Evolutionary conservation across 2,113 vertebrate genomes (phyloP).

Genomic region (Gadus chalcogrammus): DNA sequence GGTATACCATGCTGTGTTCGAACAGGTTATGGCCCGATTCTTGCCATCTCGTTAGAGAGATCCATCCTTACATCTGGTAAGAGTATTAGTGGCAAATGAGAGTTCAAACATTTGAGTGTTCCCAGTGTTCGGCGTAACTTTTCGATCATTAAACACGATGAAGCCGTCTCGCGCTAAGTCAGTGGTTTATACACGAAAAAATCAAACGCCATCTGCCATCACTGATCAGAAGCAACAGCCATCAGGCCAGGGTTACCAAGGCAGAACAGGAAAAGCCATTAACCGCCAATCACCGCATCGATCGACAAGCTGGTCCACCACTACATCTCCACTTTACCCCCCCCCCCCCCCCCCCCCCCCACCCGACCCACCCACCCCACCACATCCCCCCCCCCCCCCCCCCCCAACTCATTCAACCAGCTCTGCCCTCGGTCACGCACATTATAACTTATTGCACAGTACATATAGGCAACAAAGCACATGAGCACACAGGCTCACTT

Average conservation of each 20-base stretch:
- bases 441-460: slow-evolving; percentile 49
- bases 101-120: slow-evolving; percentile 50
- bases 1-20: slow-evolving; percentile 14
- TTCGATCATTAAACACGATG: slow-evolving; percentile 77
- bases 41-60: slow-evolving; percentile 33
- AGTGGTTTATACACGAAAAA: slow-evolving; percentile 68
- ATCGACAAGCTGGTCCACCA: slow-evolving; percentile 73
- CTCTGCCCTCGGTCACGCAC: slow-evolving; percentile 48
- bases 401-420: neutral
- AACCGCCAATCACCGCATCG: slow-evolving; percentile 83
- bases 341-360: too few relatives aligned
- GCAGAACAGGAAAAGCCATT: slow-evolving; percentile 82
- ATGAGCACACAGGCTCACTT: slow-evolving; percentile 14
- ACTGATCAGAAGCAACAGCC: slow-evolving; percentile 77
- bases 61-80: slow-evolving; percentile 43
- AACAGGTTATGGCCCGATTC: slow-evolving; percentile 23
- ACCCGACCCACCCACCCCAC: too few relatives aligned
- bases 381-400: slow-evolving; percentile 24
- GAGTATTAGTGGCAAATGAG: slow-evolving; percentile 43
- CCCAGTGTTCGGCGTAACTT: slow-evolving; percentile 70
- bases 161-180: slow-evolving; percentile 73
- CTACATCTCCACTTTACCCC: slow-evolving; percentile 48
- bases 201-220: slow-evolving; percentile 78
- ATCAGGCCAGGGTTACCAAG: slow-evolving; percentile 78
- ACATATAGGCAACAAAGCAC: neutral